A percentile compares a stretch with the other conserved stretches of the same genome.
Evolutionary conservation across 2,888 invertebrate genomes (phyloP).

Genomic region (Apeira syringaria): DNA sequence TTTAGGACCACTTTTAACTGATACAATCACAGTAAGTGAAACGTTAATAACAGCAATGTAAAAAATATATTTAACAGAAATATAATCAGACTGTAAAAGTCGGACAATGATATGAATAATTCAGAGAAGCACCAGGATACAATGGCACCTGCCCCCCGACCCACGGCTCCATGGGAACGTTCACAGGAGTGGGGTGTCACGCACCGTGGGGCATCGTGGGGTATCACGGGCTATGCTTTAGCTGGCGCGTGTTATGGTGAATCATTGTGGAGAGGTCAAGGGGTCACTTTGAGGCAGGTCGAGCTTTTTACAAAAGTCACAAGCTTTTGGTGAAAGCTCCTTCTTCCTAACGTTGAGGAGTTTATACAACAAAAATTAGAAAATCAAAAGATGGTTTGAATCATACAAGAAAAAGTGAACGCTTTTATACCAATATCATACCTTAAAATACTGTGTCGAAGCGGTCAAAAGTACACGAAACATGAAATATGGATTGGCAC

Average conservation of each 20-base stretch:
- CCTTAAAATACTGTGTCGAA: too few species aligned
- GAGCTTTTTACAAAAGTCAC: too few species aligned
- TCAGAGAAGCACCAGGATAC: constrained; percentile 44
- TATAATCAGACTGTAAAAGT: constrained; percentile 29
- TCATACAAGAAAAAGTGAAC: too few species aligned
- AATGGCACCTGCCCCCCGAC: constrained; percentile 53
- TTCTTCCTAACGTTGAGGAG: too few species aligned
- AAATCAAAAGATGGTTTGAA: too few species aligned
- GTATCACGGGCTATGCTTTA: constrained; percentile 19
- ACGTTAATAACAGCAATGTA: constrained; percentile 22
- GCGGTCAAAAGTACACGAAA: too few species aligned
- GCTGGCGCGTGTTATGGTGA: neutral
- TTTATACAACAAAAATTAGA: too few species aligned
- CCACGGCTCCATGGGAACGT: constrained; percentile 55
- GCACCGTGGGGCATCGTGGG: constrained; percentile 41
- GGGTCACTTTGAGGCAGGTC: too few species aligned
- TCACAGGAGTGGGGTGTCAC: constrained; percentile 56
- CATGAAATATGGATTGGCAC: too few species aligned
- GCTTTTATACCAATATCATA: too few species aligned
- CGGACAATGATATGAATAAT: constrained; percentile 62
- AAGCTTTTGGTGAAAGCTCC: too few species aligned
- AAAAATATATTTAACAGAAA: constrained; percentile 33
- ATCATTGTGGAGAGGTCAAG: neutral
- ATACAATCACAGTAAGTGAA: neutral
- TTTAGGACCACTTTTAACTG: too few species aligned